Conservation (phyloP, 2,888 invertebrate species). For the Rhagonycha fulva region DNA sequence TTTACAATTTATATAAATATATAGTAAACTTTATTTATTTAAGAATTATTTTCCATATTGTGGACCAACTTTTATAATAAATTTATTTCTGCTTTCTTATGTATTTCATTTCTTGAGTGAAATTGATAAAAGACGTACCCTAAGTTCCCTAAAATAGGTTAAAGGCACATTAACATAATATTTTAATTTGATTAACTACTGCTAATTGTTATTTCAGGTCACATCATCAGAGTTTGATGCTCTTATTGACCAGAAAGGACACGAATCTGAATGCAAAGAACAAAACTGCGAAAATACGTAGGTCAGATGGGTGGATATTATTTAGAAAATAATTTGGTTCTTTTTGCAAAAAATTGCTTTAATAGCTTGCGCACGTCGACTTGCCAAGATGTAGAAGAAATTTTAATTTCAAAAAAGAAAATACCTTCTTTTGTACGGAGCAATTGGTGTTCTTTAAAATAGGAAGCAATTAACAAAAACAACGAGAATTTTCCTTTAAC, state of each 20-base stretch:
- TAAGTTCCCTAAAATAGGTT: neutral
- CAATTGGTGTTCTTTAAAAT: neutral
- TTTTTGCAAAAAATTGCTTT: neutral
- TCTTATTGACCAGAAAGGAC: constrained; percentile 55
- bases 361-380: neutral
- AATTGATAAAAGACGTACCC: neutral
- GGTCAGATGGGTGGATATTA: constrained; percentile 2
- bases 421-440: neutral
- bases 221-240: constrained; percentile 64
- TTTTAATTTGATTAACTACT: constrained; percentile 6
- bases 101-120: neutral
- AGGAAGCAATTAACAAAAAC: no score
- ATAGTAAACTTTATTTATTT: constrained; percentile 3
- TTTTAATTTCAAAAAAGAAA: neutral
- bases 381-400: neutral
- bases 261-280: constrained; percentile 26
- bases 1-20: neutral
- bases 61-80: constrained; percentile 27
- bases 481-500: no score
- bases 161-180: neutral
- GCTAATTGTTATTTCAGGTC: constrained; percentile 47
- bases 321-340: neutral
- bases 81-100: constrained; percentile 4
- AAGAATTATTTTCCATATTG: constrained; percentile 18
- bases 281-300: constrained; percentile 22